These are phyloP conservation scores for Drosophila kurseongensis DNA, from an alignment of 1,140 invertebrate species.

Conservation along the genomic window DNA sequence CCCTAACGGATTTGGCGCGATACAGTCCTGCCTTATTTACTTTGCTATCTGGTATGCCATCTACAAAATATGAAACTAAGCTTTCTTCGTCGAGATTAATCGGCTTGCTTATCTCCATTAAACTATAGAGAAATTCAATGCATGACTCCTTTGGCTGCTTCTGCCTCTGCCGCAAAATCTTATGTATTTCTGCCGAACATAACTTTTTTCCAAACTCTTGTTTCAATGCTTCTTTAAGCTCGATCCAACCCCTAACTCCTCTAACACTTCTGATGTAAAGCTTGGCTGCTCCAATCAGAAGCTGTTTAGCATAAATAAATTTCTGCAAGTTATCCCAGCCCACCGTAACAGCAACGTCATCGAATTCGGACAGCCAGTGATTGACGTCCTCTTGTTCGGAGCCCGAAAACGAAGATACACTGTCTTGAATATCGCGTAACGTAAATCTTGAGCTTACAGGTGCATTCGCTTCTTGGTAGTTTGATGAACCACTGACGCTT, in stretches of 20 bases:
- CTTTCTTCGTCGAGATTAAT: not conserved
- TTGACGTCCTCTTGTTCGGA: not conserved
- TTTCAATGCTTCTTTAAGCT: too few relatives aligned
- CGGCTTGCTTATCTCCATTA: not conserved
- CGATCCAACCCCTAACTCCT: too few relatives aligned
- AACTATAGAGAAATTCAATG: too few relatives aligned
- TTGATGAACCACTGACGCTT: not conserved
- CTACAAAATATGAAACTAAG: not conserved
- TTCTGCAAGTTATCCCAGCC: not conserved
- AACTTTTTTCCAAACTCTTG: too few relatives aligned
- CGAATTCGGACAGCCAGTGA: constrained; percentile 1
- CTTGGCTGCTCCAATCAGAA: not conserved
- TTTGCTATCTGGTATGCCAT: too few relatives aligned
- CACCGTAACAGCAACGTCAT: not conserved
- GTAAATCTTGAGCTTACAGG: not conserved
- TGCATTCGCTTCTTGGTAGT: not conserved
- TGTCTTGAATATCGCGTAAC: not conserved
- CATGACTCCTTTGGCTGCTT: too few relatives aligned
- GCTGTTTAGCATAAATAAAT: not conserved
- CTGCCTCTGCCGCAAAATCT: too few relatives aligned
- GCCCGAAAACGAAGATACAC: not conserved
- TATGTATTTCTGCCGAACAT: too few relatives aligned
- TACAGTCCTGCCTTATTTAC: too few relatives aligned
- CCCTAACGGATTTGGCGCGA: too few relatives aligned
- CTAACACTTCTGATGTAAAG: too few relatives aligned